A percentile compares a stretch with the other conserved stretches of the same genome.
These are phyloP conservation scores for Parnassius orleans DNA, from an alignment of 2,888 invertebrate species.

Conservation along the genomic window DNA sequence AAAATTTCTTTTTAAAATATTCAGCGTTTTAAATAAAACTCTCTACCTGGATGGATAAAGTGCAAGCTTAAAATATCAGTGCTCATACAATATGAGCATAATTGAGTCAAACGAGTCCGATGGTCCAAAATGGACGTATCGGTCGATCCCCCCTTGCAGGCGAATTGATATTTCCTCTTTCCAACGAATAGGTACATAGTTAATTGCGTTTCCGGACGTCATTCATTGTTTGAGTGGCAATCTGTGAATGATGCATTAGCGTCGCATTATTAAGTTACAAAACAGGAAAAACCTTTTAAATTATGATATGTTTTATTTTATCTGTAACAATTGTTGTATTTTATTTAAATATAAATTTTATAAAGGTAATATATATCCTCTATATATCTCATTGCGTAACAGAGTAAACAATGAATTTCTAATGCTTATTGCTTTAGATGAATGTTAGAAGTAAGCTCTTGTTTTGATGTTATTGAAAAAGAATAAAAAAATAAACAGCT, in stretches of 20 bases:
- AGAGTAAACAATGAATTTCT: too few relatives aligned
- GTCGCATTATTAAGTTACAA: conserved; percentile 36
- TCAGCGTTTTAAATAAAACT: conserved; percentile 15
- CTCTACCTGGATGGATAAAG: conserved; percentile 12
- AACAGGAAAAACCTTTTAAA: conserved; percentile 14
- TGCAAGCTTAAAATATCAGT: conserved; percentile 35
- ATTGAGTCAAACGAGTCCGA: conserved; percentile 57
- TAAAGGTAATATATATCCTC: too few relatives aligned
- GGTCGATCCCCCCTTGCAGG: conserved; percentile 56
- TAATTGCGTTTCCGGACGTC: conserved; percentile 77
- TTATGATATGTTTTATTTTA: conserved; percentile 2
- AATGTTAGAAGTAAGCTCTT: too few relatives aligned
- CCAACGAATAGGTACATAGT: conserved; percentile 64
- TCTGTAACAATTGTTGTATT: not conserved
- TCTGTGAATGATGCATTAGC: conserved; percentile 48
- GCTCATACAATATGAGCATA: conserved; percentile 40
- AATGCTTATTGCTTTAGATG: too few relatives aligned
- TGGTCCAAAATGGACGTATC: conserved; percentile 51
- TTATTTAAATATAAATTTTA: not conserved
- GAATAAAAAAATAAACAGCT: too few relatives aligned
- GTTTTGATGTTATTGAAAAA: too few relatives aligned
- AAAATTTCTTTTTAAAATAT: conserved; percentile 11
- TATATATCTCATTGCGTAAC: too few relatives aligned
- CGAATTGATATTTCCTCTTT: conserved; percentile 80
- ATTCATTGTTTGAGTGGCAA: conserved; percentile 68